Evolutionary conservation across 2,113 vertebrate genomes (phyloP), one percentile per base, ranked within the genome.

Genomic region (Oplegnathus fasciatus): DNA sequence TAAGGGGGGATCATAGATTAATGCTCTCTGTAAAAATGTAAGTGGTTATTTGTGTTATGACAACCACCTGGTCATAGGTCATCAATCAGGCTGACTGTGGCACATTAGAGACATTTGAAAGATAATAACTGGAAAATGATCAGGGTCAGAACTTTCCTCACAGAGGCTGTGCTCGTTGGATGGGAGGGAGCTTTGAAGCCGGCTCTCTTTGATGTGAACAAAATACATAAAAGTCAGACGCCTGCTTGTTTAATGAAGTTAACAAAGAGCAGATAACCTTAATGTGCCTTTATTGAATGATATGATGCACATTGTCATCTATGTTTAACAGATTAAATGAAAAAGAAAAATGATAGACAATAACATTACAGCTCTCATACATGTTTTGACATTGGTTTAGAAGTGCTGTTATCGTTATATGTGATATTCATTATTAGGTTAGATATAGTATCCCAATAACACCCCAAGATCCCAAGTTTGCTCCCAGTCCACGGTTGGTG

Each of bases 121-220:
- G n/a, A 72, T 40, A 24, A 42, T 24, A 5, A 32, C 5, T 65
- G 17, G 75, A 61, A 28, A 32, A 50, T 66, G 60, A 61, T 32
- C 68, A 2, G 78, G 26, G 1, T 34, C 42, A n/a, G 0, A 2
- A 26, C 44, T 50, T 80, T 70, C 22, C n/a, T 50, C 62, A 55
- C 40, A 28, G 46, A 76, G 50, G 17, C 42, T 10, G 30, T 24
- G 46, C 42, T 78, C 40, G 48, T 44, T 61, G 46, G 50, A 67
- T 5, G 11, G n/a, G 30, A 66, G 1, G 42, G 37, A 42, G 17
- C 83, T 87, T 68, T 89, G 85, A 87, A 86, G 60, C 26, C 15
- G n/a, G 18, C 5, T 48, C 28, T 64, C 50, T 86, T 68, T 87
- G 76, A 85, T 61, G 42, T 32, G 24, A 61, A 50, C 20, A 44